Base-by-base conservation (phyloP, 2,888 invertebrate genomes). In the Eustalomyia histrio region DNA sequence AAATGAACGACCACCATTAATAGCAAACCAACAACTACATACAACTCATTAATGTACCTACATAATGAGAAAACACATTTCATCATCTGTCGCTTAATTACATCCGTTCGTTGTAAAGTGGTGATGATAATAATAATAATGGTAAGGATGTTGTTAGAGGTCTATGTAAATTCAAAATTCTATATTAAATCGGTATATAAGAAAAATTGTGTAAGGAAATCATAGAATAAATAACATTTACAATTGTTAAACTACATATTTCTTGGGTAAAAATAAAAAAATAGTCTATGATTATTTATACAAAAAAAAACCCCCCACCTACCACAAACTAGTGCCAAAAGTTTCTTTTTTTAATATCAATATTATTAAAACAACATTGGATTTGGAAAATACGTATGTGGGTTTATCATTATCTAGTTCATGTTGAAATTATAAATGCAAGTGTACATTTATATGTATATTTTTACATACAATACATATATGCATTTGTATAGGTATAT, bases 71-170 rank as follows among this genome's bases (percentile, higher is more conserved):
- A 55, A 35, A 73, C 57, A 72, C 61, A 79, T 75, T 74, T 78
- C 57, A 72, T 68, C 63, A 80, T 80, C 81, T 83, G 80, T 69
- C 80, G 68, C 71, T 75, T 83, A 79, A 81, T 82, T 81, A 78
- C 72, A 74, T 74, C 82, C 82, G 75, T 65, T 74, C 39, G 57
- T 9, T 55, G 65, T 61, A 47, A 39, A 53, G 5, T 6, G 12
- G n/a, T 47, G n/a, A 47, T 47, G n/a, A 47, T n/a, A 6, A 47
- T 47, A 7, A 47, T 5, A 6, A 47, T 47, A n/a, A 47, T 47
- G 43, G n/a, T n/a, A 6, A n/a, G 4, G 43, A 47, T 14, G 14
- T 1, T 39, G 14, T 5, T 35, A 7, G n/a, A n/a, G 12, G 1
- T 29, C 29, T 29, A 39, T 39, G 39, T n/a, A n/a, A n/a, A n/a